These are phyloP conservation scores for Salarias fasciatus DNA, from an alignment of 2,797 vertebrate genomes.

Conservation along the genomic window DNA sequence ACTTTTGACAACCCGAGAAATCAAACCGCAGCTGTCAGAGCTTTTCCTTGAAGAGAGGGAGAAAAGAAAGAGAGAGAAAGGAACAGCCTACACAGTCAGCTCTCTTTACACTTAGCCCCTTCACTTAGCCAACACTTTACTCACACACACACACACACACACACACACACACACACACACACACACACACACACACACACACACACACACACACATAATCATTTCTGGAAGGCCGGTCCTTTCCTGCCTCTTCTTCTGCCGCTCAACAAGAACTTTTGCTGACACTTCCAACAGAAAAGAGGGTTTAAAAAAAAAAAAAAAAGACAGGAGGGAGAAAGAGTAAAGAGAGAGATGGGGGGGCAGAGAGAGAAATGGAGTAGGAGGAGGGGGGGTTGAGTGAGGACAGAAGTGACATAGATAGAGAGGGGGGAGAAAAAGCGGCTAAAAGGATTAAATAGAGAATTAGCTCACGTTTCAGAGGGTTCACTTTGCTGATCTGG, in stretches of 20 bases:
- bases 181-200: slow-evolving; percentile 10
- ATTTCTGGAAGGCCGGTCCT: slow-evolving; percentile 50
- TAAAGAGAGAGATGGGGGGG: slow-evolving; percentile 30
- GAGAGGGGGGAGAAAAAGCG: slow-evolving; percentile 60
- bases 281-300: slow-evolving; percentile 63
- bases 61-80: slow-evolving; percentile 50
- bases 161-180: slow-evolving; percentile 6
- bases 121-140: slow-evolving; percentile 55
- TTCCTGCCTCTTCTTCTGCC: slow-evolving; percentile 55
- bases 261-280: slow-evolving; percentile 75
- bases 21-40: slow-evolving; percentile 78
- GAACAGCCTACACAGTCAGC: slow-evolving; percentile 77
- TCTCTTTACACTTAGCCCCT: slow-evolving; percentile 66
- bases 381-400: slow-evolving; percentile 53
- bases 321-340: slow-evolving; percentile 35
- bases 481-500: slow-evolving; percentile 81
- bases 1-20: slow-evolving; percentile 82
- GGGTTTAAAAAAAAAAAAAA: slow-evolving; percentile 33
- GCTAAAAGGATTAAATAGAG: slow-evolving; percentile 83
- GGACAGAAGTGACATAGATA: slow-evolving; percentile 66
- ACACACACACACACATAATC: slow-evolving; percentile 38
- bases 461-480: slow-evolving; percentile 82
- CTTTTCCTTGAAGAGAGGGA: slow-evolving; percentile 59
- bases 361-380: slow-evolving; percentile 23
- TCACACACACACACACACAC: background rate